Evolutionary conservation across 2,888 invertebrate genomes (phyloP).

Genomic region (Yponomeuta sedellus): DNA sequence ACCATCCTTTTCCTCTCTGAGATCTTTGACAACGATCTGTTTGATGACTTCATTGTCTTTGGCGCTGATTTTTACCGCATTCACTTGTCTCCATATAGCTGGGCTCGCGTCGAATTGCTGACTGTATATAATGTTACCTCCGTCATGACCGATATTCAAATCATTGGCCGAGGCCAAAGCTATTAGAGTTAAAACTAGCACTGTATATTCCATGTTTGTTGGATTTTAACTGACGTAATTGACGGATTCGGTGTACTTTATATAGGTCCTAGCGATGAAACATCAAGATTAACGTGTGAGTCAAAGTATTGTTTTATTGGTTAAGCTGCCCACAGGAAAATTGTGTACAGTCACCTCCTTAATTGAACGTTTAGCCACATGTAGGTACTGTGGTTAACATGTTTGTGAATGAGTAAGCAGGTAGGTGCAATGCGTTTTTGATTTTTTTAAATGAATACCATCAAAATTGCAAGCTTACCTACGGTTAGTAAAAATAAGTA

Average conservation of each 20-base stretch:
- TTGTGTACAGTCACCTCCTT: neutral
- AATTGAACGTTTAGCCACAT: neutral
- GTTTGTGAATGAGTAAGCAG: neutral
- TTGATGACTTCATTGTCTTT: conserved; percentile 48
- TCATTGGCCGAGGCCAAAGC: conserved; percentile 40
- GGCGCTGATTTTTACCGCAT: conserved; percentile 45
- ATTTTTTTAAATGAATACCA: too few species aligned
- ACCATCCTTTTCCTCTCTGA: conserved; percentile 56
- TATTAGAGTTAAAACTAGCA: conserved; percentile 23
- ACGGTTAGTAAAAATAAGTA: neutral
- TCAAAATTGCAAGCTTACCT: too few species aligned
- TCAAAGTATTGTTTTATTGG: neutral
- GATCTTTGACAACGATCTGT: conserved; percentile 45
- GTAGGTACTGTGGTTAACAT: neutral
- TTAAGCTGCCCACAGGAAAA: neutral
- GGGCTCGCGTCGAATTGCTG: conserved; percentile 51
- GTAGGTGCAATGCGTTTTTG: too few species aligned
- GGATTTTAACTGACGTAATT: neutral
- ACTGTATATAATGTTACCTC: conserved; percentile 47
- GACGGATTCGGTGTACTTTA: too few species aligned
- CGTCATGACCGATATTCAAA: conserved; percentile 36
- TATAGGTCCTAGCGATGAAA: neutral
- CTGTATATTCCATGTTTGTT: neutral
- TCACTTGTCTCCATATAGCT: conserved; percentile 48
- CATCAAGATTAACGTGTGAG: neutral